These are phyloP conservation scores for Solenodon paradoxus DNA, from an alignment of 2,113 vertebrate species.

Conservation along the genomic window DNA sequence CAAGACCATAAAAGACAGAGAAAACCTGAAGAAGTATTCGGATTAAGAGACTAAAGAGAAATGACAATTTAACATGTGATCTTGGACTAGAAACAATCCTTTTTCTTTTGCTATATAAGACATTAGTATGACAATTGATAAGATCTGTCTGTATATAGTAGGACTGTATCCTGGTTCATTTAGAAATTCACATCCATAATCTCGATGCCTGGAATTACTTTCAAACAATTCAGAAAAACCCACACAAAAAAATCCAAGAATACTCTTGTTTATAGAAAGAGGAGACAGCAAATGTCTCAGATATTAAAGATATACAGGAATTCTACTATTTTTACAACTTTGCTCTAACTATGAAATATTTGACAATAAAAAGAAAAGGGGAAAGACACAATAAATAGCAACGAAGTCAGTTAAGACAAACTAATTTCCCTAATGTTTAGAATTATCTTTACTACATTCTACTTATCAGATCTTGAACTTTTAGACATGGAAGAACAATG, in stretches of 20 bases:
- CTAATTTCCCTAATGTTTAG: too few species aligned
- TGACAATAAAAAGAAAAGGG: not conserved
- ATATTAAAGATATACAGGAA: constrained; percentile 20
- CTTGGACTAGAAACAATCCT: not conserved
- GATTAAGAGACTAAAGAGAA: constrained; percentile 30
- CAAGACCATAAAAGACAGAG: not conserved
- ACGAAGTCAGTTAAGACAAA: not conserved
- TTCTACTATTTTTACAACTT: constrained; percentile 3
- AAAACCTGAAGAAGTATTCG: not conserved
- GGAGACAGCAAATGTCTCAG: not conserved
- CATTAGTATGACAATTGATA: not conserved
- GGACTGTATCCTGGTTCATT: not conserved
- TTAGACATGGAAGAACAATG: too few species aligned
- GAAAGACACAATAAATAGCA: not conserved
- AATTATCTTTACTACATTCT: too few species aligned
- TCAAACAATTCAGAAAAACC: not conserved
- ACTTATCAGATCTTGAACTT: too few species aligned
- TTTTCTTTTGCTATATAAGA: not conserved
- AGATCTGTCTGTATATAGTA: not conserved
- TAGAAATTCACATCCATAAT: constrained; percentile 3
- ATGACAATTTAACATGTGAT: not conserved
- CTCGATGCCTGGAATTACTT: not conserved
- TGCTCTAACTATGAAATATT: constrained; percentile 18
- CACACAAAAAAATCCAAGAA: not conserved
- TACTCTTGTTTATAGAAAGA: not conserved